Evolutionary conservation across 1,140 invertebrate species (phyloP).

Genomic region (Amphibalanus amphitrite): DNA sequence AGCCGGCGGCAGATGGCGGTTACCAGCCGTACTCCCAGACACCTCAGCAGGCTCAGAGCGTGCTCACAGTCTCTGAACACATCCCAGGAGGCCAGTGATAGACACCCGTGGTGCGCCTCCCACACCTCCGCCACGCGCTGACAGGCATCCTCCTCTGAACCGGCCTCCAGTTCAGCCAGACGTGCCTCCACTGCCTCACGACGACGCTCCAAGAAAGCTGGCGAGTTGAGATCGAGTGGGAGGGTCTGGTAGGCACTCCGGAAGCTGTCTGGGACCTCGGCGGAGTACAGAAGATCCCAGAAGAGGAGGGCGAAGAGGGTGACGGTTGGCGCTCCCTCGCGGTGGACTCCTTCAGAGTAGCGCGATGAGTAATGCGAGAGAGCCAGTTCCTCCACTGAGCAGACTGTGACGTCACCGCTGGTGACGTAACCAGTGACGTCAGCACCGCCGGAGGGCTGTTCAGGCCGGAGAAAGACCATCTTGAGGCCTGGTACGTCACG

Average conservation of each 20-base stretch:
- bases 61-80: slow-evolving; percentile 30
- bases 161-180: slow-evolving; percentile 28
- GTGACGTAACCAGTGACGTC: slow-evolving; percentile 10
- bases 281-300: slow-evolving; percentile 54
- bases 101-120: slow-evolving; percentile 26
- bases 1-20: slow-evolving; percentile 41
- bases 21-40: slow-evolving; percentile 36
- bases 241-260: slow-evolving; percentile 41
- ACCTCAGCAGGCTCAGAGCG: slow-evolving; percentile 33
- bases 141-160: slow-evolving; percentile 26
- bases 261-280: slow-evolving; percentile 43
- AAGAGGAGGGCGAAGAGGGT: slow-evolving; percentile 48
- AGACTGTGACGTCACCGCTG: slow-evolving; percentile 18
- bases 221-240: slow-evolving; percentile 47
- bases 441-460: slow-evolving; percentile 3
- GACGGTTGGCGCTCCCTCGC: slow-evolving; percentile 45
- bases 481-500: slow-evolving; percentile 21
- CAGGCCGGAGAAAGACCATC: slow-evolving; percentile 19
- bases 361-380: slow-evolving; percentile 32
- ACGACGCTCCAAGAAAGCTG: slow-evolving; percentile 42
- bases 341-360: slow-evolving; percentile 39
- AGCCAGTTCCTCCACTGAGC: slow-evolving; percentile 34
- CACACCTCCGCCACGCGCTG: slow-evolving; percentile 28
- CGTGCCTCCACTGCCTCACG: slow-evolving; percentile 35
- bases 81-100: slow-evolving; percentile 33